phyloP scores from a whole-genome alignment of 2,888 invertebrate genomes.

The Craniophora ligustri region DNA sequence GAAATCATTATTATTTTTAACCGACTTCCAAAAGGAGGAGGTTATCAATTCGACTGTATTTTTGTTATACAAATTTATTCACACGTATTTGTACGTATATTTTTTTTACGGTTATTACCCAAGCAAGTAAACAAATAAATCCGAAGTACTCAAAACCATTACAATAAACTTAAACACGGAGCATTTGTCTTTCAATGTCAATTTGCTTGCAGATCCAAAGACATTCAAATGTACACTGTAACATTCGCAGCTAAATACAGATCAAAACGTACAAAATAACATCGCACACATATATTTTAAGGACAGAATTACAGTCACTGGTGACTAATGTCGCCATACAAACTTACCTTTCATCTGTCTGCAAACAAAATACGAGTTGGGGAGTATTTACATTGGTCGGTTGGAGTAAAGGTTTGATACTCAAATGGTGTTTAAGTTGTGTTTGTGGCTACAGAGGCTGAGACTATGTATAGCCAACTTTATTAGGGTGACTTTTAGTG shows the following conservation, averaged over 20 bases:
- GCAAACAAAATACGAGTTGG: constrained; percentile 6
- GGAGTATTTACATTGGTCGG: constrained; percentile 17
- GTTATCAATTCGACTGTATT: no score
- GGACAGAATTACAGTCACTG: constrained; percentile 23
- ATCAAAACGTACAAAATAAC: constrained; percentile 18
- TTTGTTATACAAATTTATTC: no score
- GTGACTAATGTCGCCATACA: constrained; percentile 30
- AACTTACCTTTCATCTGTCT: constrained; percentile 44
- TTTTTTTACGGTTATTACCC: no score
- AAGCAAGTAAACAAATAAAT: neutral
- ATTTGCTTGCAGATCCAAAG: neutral
- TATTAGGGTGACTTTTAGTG: no score
- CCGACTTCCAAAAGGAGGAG: no score
- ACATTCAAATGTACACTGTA: neutral
- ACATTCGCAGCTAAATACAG: constrained; percentile 2
- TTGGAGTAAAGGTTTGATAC: constrained; percentile 9
- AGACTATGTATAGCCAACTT: no score
- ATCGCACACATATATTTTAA: constrained; percentile 18
- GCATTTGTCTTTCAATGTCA: neutral
- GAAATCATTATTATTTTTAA: no score
- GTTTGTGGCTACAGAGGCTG: no score
- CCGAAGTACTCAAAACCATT: neutral
- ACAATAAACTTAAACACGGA: neutral
- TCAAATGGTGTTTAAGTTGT: no score
- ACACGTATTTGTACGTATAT: no score